These are phyloP conservation scores for Hirudo medicinalis DNA, from an alignment of 1,140 invertebrate genomes.

Conservation along the genomic window DNA sequence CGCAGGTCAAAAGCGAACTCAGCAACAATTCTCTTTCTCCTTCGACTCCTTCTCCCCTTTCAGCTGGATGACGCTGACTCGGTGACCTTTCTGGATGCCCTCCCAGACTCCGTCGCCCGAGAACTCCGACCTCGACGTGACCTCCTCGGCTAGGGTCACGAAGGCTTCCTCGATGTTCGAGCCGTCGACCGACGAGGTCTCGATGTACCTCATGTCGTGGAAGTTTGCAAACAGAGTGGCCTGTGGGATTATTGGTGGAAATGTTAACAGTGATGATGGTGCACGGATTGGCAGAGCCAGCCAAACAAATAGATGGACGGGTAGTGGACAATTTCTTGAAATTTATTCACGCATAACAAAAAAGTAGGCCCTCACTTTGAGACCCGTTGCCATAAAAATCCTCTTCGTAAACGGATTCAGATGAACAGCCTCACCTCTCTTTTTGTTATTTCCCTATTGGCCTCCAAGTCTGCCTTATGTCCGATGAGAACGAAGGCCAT, in stretches of 20 bases:
- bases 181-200: constrained; percentile 3
- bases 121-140: neutral
- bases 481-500: neutral
- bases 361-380: neutral
- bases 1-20: neutral
- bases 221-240: constrained; percentile 8
- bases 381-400: no score
- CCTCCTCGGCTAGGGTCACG: neutral
- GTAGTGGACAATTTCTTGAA: neutral
- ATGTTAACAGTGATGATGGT: no score
- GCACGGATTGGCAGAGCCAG: no score
- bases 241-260: neutral
- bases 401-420: no score
- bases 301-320: neutral
- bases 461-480: neutral
- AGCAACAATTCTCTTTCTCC: neutral
- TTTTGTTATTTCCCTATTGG: neutral
- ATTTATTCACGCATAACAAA: neutral
- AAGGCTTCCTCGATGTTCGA: constrained; percentile 5
- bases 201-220: constrained; percentile 4
- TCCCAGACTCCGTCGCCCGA: neutral
- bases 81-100: constrained; percentile 2
- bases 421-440: neutral
- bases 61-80: constrained; percentile 2
- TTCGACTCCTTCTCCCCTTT: neutral